These are phyloP conservation scores for Oscheius sp. DNA, from an alignment of 2,888 invertebrate species.

Conservation along the genomic window DNA sequence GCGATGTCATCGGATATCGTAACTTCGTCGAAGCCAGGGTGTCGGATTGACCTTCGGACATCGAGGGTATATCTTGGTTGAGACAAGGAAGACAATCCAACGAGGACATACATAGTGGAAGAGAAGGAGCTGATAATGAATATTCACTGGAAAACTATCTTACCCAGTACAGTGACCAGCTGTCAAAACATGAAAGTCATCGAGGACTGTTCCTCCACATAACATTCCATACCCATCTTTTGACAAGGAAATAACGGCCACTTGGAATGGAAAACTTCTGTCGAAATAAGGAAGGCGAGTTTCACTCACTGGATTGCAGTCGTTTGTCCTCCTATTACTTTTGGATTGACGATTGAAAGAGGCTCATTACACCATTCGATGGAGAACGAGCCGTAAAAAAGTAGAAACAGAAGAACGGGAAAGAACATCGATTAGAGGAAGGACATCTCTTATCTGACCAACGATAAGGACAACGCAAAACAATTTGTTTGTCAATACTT, in stretches of 20 bases:
- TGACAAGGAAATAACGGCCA: conserved; percentile 24
- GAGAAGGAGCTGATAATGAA: not conserved
- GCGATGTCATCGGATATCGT: conserved; percentile 51
- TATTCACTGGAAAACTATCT: not conserved
- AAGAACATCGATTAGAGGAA: not conserved
- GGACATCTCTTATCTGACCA: not conserved
- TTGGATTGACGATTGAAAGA: conserved; percentile 1
- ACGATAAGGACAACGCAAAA: not conserved
- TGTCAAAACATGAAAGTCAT: conserved; percentile 43
- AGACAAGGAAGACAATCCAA: conserved; percentile 2
- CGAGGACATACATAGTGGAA: conserved; percentile 15
- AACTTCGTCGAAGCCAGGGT: conserved; percentile 39
- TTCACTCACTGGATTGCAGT: not conserved
- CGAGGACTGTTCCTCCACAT: conserved; percentile 50
- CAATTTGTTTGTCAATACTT: no score
- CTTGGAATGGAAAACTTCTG: conserved; percentile 32
- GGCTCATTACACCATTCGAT: conserved; percentile 24
- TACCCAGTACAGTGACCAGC: conserved; percentile 50
- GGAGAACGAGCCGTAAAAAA: not conserved
- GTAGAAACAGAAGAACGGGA: not conserved
- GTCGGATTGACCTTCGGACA: conserved; percentile 20
- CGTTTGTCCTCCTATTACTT: conserved; percentile 16
- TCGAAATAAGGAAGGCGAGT: not conserved
- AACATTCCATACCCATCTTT: conserved; percentile 34
- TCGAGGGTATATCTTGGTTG: conserved; percentile 2